Base-by-base conservation (phyloP, 2,888 invertebrate genomes). In the Bellardia bayeri region DNA sequence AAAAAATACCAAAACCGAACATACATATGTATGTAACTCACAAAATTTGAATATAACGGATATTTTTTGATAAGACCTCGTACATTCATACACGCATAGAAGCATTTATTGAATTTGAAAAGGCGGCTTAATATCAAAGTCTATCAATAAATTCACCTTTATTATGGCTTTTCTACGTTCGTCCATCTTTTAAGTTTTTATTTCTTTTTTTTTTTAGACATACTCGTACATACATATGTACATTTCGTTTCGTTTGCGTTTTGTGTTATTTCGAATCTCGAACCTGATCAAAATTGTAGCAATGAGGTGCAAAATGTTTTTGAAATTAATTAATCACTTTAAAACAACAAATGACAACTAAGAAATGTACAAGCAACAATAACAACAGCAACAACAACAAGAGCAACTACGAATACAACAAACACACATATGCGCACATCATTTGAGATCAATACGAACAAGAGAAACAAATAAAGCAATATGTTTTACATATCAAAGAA, bases 321-420 rank as follows among this genome's bases (percentile, higher is more conserved):
- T 87, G 87, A 87, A 87, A 87, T 87, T 85, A 87, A 87, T 87
- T 87, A 87, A 87, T 87, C 87, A 87, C 87, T 87, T 85, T 82
- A 75, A 87, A 87, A 79, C 85, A 85, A 87, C 87, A 87, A 87
- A 87, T 87, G 87, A 87, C 87, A 87, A 87, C 85, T 80, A 75
- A 75, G 71, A 78, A 85, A 68, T 80, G 16, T 64, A 80, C 68
- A 80, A 69, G n/a, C 51, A 51, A 71, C 54, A 87, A 75, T 56
- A 80, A 71, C 51, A 49, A 54, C 58, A 79, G 54, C 16, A 85
- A 81, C 71, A 58, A 76, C 58, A 56, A 74, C 64, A 56, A 81
- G 23, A 23, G 23, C 23, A 23, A 23, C 23, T 23, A 23, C 23
- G 23, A 23, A 23, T 0, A 23, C 23, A 51, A 42, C 63, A 66